Evolutionary conservation across 2,888 invertebrate species (phyloP).

Genomic region (Dryomyza anilis): DNA sequence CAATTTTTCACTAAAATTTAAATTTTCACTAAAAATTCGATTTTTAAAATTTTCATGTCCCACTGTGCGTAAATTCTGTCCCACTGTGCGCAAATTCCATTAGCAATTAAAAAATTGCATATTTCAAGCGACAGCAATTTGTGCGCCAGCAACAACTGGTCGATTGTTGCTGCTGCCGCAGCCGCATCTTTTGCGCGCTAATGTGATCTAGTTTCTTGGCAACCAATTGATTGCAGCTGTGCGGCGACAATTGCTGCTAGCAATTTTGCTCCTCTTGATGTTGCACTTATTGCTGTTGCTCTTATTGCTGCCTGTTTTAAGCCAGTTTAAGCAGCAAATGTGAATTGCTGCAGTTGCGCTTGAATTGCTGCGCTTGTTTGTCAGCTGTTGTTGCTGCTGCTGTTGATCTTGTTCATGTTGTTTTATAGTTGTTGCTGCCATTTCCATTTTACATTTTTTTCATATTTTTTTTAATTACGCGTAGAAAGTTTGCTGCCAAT

Average conservation of each 20-base stretch:
- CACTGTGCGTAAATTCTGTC: background rate
- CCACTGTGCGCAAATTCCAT: background rate
- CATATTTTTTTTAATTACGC: constrained; percentile 29
- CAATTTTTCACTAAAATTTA: too few relatives aligned
- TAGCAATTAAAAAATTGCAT: constrained; percentile 11
- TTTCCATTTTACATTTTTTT: too few relatives aligned
- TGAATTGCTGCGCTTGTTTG: background rate
- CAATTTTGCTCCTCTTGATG: too few relatives aligned
- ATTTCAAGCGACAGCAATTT: constrained; percentile 13
- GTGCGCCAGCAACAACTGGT: constrained; percentile 15
- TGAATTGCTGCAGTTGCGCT: constrained; percentile 6
- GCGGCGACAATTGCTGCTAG: constrained; percentile 11
- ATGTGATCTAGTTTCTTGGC: constrained; percentile 28
- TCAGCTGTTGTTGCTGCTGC: constrained; percentile 16
- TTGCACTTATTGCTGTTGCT: background rate
- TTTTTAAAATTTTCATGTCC: too few relatives aligned
- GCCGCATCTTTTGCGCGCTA: background rate
- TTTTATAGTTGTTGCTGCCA: background rate
- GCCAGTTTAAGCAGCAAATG: background rate
- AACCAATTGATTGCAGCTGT: constrained; percentile 34
- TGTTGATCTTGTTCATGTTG: background rate
- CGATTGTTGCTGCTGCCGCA: background rate
- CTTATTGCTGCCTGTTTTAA: background rate
- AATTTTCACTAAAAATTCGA: too few relatives aligned
- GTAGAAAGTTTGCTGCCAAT: constrained; percentile 24